Conservation (phyloP, 2,888 invertebrate species). For the Anodontia alba region DNA sequence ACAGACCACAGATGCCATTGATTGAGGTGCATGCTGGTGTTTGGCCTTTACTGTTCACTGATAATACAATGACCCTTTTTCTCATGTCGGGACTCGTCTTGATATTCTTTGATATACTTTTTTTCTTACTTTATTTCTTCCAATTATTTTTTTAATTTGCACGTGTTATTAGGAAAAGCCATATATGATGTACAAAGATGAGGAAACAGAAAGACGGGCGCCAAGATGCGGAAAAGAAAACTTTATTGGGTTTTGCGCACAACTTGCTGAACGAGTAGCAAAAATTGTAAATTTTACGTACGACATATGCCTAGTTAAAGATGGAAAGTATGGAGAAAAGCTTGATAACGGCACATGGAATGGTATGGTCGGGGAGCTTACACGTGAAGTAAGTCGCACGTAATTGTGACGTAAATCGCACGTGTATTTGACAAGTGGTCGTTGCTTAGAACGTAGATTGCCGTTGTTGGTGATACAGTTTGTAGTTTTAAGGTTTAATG, state of each 20-base stretch:
- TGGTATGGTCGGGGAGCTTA: constrained; percentile 84
- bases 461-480: constrained; percentile 2
- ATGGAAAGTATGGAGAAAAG: constrained; percentile 76
- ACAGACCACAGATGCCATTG: too few species aligned
- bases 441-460: constrained; percentile 2
- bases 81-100: too few species aligned
- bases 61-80: too few species aligned
- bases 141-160: background rate
- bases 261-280: constrained; percentile 84
- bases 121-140: too few species aligned
- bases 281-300: constrained; percentile 84
- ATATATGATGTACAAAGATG: constrained; percentile 76
- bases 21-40: too few species aligned
- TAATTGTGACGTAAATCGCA: constrained; percentile 18
- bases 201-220: constrained; percentile 18
- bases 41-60: too few species aligned
- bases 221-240: constrained; percentile 90
- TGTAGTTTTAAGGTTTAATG: background rate
- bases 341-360: constrained; percentile 81
- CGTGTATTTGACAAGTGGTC: constrained; percentile 7
- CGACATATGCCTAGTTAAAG: constrained; percentile 77
- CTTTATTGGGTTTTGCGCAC: constrained; percentile 86
- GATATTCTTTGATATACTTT: too few species aligned
- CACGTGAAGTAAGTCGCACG: constrained; percentile 74
- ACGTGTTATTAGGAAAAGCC: constrained; percentile 74